phyloP scores from a whole-genome alignment of 1,140 invertebrate genomes.

The Pseudomyrmex concolor region DNA sequence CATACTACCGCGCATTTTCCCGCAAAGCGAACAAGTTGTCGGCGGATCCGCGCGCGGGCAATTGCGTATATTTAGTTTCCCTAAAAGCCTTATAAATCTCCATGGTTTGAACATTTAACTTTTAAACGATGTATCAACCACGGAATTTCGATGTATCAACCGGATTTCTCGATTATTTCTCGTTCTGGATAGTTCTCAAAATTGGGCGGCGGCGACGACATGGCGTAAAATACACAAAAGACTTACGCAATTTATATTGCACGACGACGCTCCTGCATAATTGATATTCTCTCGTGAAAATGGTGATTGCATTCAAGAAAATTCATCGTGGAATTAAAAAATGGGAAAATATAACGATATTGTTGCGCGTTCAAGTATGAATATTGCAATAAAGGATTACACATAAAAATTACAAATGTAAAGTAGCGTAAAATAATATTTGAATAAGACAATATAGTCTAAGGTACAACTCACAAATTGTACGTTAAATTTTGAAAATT shows the following conservation, averaged over 20 bases:
- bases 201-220: not conserved
- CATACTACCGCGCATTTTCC: too few relatives aligned
- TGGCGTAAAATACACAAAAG: not conserved
- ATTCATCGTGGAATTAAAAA: conserved; percentile 40
- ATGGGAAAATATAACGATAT: not conserved
- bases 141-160: too few relatives aligned
- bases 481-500: too few relatives aligned
- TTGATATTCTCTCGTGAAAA: conserved; percentile 6
- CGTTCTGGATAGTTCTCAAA: not conserved
- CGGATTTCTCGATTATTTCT: not conserved
- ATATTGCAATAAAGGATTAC: not conserved
- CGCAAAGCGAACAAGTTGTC: conserved; percentile 33
- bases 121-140: not conserved
- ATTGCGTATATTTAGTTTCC: not conserved
- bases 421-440: too few relatives aligned
- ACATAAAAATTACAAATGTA: too few relatives aligned
- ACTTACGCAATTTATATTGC: not conserved
- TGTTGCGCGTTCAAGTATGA: not conserved
- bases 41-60: not conserved
- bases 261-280: not conserved
- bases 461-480: too few relatives aligned
- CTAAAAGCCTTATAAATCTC: not conserved
- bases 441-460: too few relatives aligned
- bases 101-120: not conserved
- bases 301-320: conserved; percentile 4